Evolutionary conservation across 2,113 vertebrate genomes (phyloP), one percentile per base, ranked within the genome.

Genomic region (Ascaphus truei): DNA sequence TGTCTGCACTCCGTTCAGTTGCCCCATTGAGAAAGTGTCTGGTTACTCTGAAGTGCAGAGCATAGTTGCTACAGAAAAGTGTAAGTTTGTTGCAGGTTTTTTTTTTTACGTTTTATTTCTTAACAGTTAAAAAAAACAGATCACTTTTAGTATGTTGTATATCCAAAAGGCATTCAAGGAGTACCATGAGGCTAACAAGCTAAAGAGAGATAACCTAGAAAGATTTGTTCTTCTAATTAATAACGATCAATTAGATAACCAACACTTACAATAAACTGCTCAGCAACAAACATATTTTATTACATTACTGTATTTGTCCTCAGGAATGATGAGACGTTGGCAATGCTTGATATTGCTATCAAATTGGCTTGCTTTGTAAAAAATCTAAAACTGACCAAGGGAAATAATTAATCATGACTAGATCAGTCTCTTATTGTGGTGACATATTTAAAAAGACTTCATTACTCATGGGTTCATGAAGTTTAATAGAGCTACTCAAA

Each of bases 351-450:
- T 62, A 56, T 61, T 68, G 15, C 43, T 62, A 65, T 72, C 62
- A 71, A 68, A 57, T 68, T 52, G 7, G 7, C 43, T 74, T 73
- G n/a, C 39, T 69, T 63, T 68, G 39, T 52, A 77, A n/a, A 75
- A 76, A 80, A 59, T 72, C 71, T 74, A 53, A 75, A 36, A 31
- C 23, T 72, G 9, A 58, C 45, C 20, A 72, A 25, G 10, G 65
- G 4, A 69, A 52, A 50, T 58, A 77, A 43, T 68, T 74, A 65
- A 71, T 68, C 48, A 55, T 71, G 36, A 30, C 1, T 43, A 71
- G 73, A 77, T 79, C 77, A 78, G 59, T 43, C 62, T 76, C 34
- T 72, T 72, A 72, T 74, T 72, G 47, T 45, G 45, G 30, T 62
- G 43, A 72, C 77, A 72, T 56, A 77, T 72, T 67, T 76, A 73